A percentile compares a stretch with the other conserved stretches of the same genome.
phyloP scores from a whole-genome alignment of 2,797 vertebrate species.

The Linurgus olivaceus region DNA sequence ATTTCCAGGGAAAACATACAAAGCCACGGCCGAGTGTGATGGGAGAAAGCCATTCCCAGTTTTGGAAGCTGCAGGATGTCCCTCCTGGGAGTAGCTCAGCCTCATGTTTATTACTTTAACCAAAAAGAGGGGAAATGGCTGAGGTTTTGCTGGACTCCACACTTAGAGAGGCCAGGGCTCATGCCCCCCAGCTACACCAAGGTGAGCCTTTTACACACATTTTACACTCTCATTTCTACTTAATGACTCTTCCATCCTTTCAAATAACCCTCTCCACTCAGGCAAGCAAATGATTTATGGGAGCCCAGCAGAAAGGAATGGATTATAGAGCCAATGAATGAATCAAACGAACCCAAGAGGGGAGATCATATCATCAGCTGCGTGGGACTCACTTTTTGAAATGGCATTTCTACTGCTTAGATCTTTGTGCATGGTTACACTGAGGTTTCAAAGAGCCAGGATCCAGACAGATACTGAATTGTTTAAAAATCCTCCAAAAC shows the following conservation, averaged over 20 bases:
- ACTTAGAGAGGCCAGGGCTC: not conserved
- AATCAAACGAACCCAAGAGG: not conserved
- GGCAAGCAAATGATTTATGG: not conserved
- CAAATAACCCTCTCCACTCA: not conserved
- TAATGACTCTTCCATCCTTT: not conserved
- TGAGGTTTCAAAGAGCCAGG: not conserved
- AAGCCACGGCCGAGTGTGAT: not conserved
- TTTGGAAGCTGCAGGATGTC: slow-evolving; percentile 22
- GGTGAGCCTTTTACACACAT: not conserved
- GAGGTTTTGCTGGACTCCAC: not conserved
- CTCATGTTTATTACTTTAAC: slow-evolving; percentile 13
- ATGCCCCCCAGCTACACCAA: accelerated
- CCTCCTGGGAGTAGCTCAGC: not conserved
- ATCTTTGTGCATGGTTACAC: not conserved
- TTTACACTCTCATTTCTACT: not conserved
- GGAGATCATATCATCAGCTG: not conserved
- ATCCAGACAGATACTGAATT: not conserved
- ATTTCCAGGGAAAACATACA: slow-evolving; percentile 43
- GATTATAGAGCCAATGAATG: not conserved
- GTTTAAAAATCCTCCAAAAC: not conserved
- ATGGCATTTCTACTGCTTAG: not conserved
- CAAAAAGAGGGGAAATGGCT: not conserved
- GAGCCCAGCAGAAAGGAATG: not conserved
- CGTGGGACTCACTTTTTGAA: not conserved
- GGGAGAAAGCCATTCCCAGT: not conserved